Percentiles rank a stretch among this genome's conserved stretches.
Conservation (phyloP, 2,888 invertebrate genomes). For the Philonicus albiceps region DNA sequence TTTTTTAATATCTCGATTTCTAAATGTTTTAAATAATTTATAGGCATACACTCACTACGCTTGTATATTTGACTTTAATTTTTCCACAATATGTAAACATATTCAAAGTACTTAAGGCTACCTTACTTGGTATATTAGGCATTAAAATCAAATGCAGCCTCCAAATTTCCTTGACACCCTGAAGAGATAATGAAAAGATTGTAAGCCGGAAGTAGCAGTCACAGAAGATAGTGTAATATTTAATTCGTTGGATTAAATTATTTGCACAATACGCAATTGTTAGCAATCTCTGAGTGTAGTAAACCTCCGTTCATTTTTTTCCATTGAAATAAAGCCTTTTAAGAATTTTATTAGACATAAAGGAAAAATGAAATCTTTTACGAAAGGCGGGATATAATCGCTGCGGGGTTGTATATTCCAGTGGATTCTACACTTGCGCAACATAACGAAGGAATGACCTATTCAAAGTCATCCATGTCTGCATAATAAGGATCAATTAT, state of each 20-base stretch:
- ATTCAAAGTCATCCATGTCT: conserved; percentile 63
- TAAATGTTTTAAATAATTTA: no score
- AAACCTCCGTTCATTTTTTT: neutral
- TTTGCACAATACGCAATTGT: neutral
- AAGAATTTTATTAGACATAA: conserved; percentile 6
- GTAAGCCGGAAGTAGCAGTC: neutral
- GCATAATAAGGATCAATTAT: conserved; percentile 64
- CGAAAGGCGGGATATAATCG: neutral
- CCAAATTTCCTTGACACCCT: neutral
- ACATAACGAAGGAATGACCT: conserved; percentile 33
- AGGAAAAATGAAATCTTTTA: neutral
- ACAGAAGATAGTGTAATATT: neutral
- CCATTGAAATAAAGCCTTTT: conserved; percentile 5
- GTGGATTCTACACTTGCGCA: conserved; percentile 7
- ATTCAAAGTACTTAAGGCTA: no score
- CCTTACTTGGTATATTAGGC: no score
- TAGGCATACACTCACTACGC: no score
- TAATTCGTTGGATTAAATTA: neutral
- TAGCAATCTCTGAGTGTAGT: neutral
- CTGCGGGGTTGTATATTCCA: neutral
- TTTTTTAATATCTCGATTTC: no score
- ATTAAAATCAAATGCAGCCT: neutral
- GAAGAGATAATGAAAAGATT: neutral
- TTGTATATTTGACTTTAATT: no score
- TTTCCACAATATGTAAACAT: no score